Conservation (phyloP, 2,888 invertebrate species). For the Balanococcus diminutus region DNA sequence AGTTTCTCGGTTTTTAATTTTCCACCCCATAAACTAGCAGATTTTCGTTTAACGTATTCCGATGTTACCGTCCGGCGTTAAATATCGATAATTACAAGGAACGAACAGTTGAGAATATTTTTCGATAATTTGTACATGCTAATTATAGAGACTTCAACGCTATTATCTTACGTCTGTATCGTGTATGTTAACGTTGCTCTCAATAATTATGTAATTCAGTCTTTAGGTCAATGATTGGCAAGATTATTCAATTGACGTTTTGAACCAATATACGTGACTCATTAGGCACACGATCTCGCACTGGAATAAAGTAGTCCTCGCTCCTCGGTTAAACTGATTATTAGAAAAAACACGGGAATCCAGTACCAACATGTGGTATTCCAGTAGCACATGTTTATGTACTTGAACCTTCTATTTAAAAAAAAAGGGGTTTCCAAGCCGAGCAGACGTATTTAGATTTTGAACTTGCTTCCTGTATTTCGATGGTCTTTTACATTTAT, state of each 20-base stretch:
- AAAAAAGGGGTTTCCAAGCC: background rate
- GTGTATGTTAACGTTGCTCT: background rate
- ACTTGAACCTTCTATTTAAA: background rate
- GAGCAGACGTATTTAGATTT: background rate
- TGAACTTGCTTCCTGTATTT: background rate
- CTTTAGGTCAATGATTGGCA: conserved; percentile 15
- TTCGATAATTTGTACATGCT: background rate
- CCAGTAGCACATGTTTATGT: background rate
- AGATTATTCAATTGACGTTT: conserved; percentile 9
- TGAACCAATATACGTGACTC: background rate
- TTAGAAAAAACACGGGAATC: background rate
- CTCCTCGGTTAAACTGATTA: background rate
- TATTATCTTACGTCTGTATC: background rate
- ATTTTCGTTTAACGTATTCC: background rate
- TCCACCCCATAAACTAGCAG: background rate
- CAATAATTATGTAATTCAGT: background rate
- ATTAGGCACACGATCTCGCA: background rate
- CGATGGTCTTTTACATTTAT: too few relatives aligned
- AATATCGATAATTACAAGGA: background rate
- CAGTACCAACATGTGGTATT: conserved; percentile 2
- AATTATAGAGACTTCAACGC: background rate
- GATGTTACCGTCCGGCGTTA: background rate
- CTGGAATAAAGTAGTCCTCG: background rate
- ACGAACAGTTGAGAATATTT: background rate
- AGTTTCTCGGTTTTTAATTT: background rate